Evolutionary conservation across 2,113 vertebrate genomes (phyloP), one percentile per base, ranked within the genome.

Genomic region (Melanerpes formicivorus): DNA sequence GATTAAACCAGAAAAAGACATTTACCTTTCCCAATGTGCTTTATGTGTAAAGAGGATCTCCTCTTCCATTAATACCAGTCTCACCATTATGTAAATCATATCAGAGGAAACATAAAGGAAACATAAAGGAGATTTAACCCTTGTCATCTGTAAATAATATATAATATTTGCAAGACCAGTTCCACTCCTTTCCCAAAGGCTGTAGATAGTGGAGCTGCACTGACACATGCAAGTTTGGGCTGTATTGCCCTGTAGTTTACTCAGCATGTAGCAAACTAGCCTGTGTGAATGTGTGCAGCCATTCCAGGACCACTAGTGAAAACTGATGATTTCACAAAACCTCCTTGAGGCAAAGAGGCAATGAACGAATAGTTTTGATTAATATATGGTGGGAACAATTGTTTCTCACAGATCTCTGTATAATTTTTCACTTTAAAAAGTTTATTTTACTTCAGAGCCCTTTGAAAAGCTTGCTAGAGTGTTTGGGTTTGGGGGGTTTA

Each of bases 231-330:
- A 6, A 29, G 8, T 70, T 70, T 83, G 64, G 56, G 5, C 42
- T 75, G 13, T 23, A 5, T 0, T 64, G 27, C 18, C 58, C 3
- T 1, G 0, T 3, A 15, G 7, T 42, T 83, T 80, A 9, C 32
- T 11, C 37, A 73, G 27, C 23, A 44, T 70, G 22, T 50, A 74
- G 21, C 50, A 83, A 44, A 73, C 46, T 60, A 25, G 6, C 69
- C n/a, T 1, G 0, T 59, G 69, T 27, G 42, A 73, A 73, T 40
- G 14, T 62, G 22, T 85, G 83, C 27, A 70, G 14, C 34, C 40
- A 46, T 70, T 79, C 40, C 63, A 93, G 23, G 17, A 55, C 22
- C 50, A 42, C 6, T 71, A 6, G 88, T 69, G 34, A 65, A 88
- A 62, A 34, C 10, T 32, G 15, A 30, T 44, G 7, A 62, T 76